A percentile compares a stretch with the other conserved stretches of the same genome.
These are phyloP conservation scores for Eustalomyia histrio DNA, from an alignment of 2,888 invertebrate species.

Conservation along the genomic window DNA sequence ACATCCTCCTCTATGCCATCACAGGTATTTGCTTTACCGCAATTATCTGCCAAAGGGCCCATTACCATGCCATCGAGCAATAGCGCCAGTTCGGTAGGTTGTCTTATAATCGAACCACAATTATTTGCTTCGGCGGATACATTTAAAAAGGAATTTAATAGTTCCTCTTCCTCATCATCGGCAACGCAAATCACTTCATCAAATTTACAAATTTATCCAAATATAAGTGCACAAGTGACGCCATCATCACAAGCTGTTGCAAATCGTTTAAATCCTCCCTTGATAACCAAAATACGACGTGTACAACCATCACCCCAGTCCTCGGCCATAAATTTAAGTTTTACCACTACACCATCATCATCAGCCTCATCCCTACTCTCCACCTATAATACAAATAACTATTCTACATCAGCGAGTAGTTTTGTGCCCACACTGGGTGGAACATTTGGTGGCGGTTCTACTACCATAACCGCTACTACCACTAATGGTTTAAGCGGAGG, in stretches of 20 bases:
- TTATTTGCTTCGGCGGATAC: slow-evolving; percentile 75
- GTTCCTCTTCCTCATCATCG: slow-evolving; percentile 26
- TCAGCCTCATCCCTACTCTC: slow-evolving; percentile 17
- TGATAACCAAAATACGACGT: slow-evolving; percentile 72
- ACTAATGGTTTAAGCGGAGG: slow-evolving; percentile 32
- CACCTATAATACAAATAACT: slow-evolving; percentile 45
- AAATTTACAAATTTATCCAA: slow-evolving; percentile 73
- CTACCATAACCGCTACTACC: slow-evolving; percentile 48
- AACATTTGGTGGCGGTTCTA: slow-evolving; percentile 29
- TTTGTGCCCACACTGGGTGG: slow-evolving; percentile 41
- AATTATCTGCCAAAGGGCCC: slow-evolving; percentile 68
- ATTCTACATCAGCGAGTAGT: slow-evolving; percentile 28
- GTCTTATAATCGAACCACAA: slow-evolving; percentile 75
- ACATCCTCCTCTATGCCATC: slow-evolving; percentile 53
- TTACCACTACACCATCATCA: slow-evolving; percentile 64
- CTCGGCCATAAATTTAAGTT: slow-evolving; percentile 75
- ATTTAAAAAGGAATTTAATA: slow-evolving; percentile 74
- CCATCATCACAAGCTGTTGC: slow-evolving; percentile 41
- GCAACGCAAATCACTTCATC: slow-evolving; percentile 69
- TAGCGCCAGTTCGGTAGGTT: slow-evolving; percentile 73
- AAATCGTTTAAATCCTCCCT: slow-evolving; percentile 68
- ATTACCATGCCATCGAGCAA: slow-evolving; percentile 72
- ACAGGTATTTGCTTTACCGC: slow-evolving; percentile 73
- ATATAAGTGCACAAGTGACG: slow-evolving; percentile 65
- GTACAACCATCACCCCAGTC: slow-evolving; percentile 76